These are phyloP conservation scores for Operophtera brumata DNA, from an alignment of 2,888 invertebrate species.

Conservation along the genomic window DNA sequence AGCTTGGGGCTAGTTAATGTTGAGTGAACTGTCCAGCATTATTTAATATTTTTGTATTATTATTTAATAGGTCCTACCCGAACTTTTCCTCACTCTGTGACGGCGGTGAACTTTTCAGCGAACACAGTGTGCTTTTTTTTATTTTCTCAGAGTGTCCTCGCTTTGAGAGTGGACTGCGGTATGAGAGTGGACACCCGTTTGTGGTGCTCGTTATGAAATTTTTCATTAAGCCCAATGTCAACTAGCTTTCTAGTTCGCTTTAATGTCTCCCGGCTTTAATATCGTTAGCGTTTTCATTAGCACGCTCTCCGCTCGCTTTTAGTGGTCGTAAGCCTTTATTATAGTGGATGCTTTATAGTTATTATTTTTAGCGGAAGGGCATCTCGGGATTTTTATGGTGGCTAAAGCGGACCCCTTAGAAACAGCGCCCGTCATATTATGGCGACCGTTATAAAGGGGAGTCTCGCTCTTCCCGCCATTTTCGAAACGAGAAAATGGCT, in stretches of 20 bases:
- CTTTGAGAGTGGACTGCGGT: background rate
- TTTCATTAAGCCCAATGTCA: slow-evolving; percentile 63
- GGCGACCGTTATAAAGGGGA: no score
- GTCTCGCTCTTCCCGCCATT: no score
- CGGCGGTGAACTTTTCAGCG: background rate
- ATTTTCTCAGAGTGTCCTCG: slow-evolving; percentile 17
- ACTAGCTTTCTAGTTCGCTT: slow-evolving; percentile 42
- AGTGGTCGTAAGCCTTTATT: slow-evolving; percentile 57
- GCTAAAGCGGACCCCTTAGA: background rate
- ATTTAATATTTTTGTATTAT: no score
- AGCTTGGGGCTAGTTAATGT: no score
- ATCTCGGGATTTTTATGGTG: slow-evolving; percentile 30
- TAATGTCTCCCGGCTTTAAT: slow-evolving; percentile 46
- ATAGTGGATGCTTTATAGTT: slow-evolving; percentile 52
- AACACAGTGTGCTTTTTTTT: slow-evolving; percentile 5
- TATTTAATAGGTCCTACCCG: no score
- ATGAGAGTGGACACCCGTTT: slow-evolving; percentile 34
- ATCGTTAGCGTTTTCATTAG: slow-evolving; percentile 64
- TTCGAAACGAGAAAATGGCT: no score
- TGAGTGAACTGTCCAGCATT: no score
- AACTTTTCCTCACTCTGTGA: background rate
- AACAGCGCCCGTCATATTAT: background rate
- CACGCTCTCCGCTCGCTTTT: slow-evolving; percentile 51
- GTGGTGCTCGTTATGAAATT: slow-evolving; percentile 57
- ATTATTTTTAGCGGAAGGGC: slow-evolving; percentile 42